Percentiles rank a stretch among this genome's conserved stretches.
Evolutionary conservation across 1,140 invertebrate species (phyloP).

Genomic region (Tetragnatha versicolor): DNA sequence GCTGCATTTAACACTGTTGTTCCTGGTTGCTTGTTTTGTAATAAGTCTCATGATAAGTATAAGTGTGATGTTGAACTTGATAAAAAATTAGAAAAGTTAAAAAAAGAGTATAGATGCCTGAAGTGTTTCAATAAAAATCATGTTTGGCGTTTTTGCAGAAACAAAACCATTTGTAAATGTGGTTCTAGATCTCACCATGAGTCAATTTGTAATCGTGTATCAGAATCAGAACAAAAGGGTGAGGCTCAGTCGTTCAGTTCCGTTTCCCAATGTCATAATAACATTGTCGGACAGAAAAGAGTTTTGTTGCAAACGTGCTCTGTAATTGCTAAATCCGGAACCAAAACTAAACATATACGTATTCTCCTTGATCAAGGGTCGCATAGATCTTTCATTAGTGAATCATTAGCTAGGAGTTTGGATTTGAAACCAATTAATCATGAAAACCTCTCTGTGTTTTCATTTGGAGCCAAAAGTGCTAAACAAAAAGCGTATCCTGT

Average conservation of each 20-base stretch:
- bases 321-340: background rate
- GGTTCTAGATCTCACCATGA: background rate
- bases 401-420: background rate
- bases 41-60: background rate
- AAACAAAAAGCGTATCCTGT: background rate
- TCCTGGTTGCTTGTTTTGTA: background rate
- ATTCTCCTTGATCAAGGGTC: background rate
- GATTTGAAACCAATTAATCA: background rate
- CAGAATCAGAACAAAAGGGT: background rate
- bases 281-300: background rate
- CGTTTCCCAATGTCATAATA: background rate
- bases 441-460: background rate
- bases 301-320: background rate
- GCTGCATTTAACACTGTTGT: background rate
- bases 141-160: background rate
- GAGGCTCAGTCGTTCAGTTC: background rate
- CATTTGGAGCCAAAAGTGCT: background rate
- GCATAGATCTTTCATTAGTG: background rate
- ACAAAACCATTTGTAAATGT: background rate
- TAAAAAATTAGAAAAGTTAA: no score
- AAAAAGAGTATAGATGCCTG: background rate
- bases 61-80: background rate
- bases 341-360: background rate
- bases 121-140: background rate
- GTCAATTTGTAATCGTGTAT: background rate